Conservation (phyloP, 2,113 vertebrate genomes). For the Pedetes capensis region DNA sequence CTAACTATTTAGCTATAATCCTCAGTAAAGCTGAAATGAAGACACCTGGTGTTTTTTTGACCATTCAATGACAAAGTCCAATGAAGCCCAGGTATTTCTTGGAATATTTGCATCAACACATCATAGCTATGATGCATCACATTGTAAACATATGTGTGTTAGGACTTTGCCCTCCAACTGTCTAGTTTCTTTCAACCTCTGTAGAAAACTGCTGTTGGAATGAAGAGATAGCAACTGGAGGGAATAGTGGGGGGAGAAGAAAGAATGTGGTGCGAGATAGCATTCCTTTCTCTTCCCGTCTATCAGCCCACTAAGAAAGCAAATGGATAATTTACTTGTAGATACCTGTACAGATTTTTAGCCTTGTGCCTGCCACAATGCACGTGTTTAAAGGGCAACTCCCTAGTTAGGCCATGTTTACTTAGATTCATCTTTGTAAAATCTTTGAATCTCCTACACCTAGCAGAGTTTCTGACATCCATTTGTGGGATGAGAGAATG, state of each 20-base stretch:
- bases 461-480: neutral
- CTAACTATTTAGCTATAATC: constrained; percentile 59
- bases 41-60: constrained; percentile 45
- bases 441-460: neutral
- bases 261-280: neutral
- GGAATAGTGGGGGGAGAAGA: neutral
- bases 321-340: constrained; percentile 21
- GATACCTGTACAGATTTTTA: neutral
- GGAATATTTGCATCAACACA: constrained; percentile 57
- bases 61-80: constrained; percentile 59
- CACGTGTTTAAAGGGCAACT: neutral
- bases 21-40: constrained; percentile 47
- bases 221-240: neutral
- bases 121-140: constrained; percentile 19
- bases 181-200: neutral
- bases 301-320: neutral
- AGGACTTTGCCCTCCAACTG: constrained; percentile 44
- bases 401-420: neutral
- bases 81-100: constrained; percentile 68
- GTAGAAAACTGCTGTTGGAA: constrained; percentile 1
- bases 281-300: constrained; percentile 1
- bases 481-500: neutral
- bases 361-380: neutral
- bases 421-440: neutral
- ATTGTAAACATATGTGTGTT: constrained; percentile 19